Evolutionary conservation across 2,888 invertebrate species (phyloP).

Genomic region (Rhagophthalmus giganteus): DNA sequence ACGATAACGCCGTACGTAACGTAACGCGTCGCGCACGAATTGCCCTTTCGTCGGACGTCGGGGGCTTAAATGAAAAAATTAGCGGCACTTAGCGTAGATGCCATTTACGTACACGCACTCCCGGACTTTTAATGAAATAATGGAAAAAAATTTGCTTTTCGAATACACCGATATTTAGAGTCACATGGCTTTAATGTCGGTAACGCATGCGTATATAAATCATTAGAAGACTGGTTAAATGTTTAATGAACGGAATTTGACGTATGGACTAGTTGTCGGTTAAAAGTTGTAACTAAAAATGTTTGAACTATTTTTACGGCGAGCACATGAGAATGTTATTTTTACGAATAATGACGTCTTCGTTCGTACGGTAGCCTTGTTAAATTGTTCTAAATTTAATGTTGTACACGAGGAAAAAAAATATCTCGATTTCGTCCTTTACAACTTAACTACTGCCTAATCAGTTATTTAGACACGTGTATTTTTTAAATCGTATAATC

Average conservation of each 20-base stretch:
- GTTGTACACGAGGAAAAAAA: conserved; percentile 1
- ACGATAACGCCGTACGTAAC: no score
- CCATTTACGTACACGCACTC: neutral
- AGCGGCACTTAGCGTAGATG: neutral
- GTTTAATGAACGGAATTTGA: conserved; percentile 30
- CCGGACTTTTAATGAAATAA: neutral
- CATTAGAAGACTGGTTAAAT: conserved; percentile 10
- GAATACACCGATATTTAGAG: conserved; percentile 27
- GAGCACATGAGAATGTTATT: conserved; percentile 48
- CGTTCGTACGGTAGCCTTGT: conserved; percentile 22
- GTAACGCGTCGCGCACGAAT: no score
- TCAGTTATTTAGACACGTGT: neutral
- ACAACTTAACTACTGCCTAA: neutral
- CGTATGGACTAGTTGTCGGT: conserved; percentile 33
- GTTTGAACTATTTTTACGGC: conserved; percentile 45
- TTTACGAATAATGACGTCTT: conserved; percentile 47
- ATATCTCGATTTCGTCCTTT: neutral
- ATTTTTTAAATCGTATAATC: neutral
- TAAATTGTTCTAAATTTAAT: conserved; percentile 26
- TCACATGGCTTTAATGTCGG: conserved; percentile 39
- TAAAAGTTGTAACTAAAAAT: conserved; percentile 36
- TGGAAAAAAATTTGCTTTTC: conserved; percentile 16
- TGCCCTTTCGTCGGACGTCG: no score
- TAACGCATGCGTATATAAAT: conserved; percentile 32
- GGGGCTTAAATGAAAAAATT: neutral